phyloP scores from a whole-genome alignment of 2,888 invertebrate genomes.

The Linhomoeus sp. region DNA sequence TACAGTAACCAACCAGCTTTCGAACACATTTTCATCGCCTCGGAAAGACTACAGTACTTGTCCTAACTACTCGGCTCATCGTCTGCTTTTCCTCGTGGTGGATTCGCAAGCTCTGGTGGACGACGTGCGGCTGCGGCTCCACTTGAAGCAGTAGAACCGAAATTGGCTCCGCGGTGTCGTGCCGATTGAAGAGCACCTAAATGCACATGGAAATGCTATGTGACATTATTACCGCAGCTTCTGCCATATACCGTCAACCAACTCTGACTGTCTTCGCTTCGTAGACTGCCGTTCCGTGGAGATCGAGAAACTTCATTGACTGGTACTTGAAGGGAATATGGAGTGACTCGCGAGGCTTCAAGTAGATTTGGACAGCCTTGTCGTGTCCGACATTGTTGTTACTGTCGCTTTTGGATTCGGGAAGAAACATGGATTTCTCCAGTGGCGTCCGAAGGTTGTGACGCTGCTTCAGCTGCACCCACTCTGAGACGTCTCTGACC shows the following conservation, averaged over 20 bases:
- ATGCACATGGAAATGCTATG: too few species aligned
- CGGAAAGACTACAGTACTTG: too few species aligned
- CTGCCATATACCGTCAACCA: too few species aligned
- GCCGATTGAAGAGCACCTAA: slow-evolving; percentile 14
- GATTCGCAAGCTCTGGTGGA: slow-evolving; percentile 32
- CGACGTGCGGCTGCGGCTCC: slow-evolving; percentile 30
- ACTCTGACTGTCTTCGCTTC: background rate
- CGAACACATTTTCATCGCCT: too few species aligned
- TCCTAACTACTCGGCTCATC: too few species aligned
- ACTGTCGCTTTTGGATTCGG: too few species aligned
- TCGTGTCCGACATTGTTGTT: too few species aligned
- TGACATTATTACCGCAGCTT: too few species aligned
- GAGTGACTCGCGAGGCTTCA: slow-evolving; percentile 31
- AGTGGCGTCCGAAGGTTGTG: slow-evolving; percentile 19
- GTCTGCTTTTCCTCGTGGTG: slow-evolving; percentile 31
- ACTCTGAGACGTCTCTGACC: slow-evolving; percentile 31
- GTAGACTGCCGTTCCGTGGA: background rate
- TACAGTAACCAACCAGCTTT: too few species aligned
- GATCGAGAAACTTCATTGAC: background rate
- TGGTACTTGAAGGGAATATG: slow-evolving; percentile 32
- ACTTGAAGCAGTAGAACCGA: slow-evolving; percentile 30
- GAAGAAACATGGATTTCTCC: slow-evolving; percentile 31
- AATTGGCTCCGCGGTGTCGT: slow-evolving; percentile 25
- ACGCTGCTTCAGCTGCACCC: slow-evolving; percentile 31
- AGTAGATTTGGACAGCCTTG: slow-evolving; percentile 17